phyloP scores from a whole-genome alignment of 2,113 vertebrate species.

The Ovis aries region DNA sequence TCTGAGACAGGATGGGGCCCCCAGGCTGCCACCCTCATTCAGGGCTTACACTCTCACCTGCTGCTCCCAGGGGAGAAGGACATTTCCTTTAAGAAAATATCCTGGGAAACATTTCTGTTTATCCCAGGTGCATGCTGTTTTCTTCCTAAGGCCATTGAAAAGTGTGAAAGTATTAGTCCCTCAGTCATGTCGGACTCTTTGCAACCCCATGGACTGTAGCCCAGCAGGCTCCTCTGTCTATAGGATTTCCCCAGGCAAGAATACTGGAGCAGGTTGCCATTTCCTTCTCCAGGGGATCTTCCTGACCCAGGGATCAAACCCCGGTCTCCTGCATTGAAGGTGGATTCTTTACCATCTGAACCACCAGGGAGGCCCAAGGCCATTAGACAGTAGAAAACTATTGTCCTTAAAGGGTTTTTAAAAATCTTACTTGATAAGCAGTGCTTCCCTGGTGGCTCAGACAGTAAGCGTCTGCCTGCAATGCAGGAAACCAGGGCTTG shows the following conservation, averaged over 20 bases:
- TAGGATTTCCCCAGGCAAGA: neutral
- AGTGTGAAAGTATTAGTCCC: neutral
- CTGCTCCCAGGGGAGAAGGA: neutral
- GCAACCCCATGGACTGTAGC: neutral
- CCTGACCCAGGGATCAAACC: neutral
- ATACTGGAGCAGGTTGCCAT: neutral
- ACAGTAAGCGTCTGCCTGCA: rapidly evolving
- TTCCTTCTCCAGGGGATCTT: neutral
- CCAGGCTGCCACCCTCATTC: neutral
- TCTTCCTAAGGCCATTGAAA: neutral
- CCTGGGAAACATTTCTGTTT: neutral
- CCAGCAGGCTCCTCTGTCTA: neutral
- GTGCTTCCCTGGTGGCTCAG: neutral
- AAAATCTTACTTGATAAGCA: neutral
- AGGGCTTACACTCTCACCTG: neutral
- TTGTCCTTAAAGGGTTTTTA: neutral
- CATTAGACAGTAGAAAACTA: neutral
- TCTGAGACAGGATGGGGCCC: neutral
- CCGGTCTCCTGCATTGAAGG: neutral
- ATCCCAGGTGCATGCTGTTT: neutral
- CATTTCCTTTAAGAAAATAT: neutral
- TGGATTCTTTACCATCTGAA: neutral
- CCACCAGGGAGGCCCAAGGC: neutral
- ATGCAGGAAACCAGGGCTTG: rapidly evolving
- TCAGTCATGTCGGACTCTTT: neutral